phyloP scores from a whole-genome alignment of 1,140 invertebrate genomes.

The Helicoverpa armigera region DNA sequence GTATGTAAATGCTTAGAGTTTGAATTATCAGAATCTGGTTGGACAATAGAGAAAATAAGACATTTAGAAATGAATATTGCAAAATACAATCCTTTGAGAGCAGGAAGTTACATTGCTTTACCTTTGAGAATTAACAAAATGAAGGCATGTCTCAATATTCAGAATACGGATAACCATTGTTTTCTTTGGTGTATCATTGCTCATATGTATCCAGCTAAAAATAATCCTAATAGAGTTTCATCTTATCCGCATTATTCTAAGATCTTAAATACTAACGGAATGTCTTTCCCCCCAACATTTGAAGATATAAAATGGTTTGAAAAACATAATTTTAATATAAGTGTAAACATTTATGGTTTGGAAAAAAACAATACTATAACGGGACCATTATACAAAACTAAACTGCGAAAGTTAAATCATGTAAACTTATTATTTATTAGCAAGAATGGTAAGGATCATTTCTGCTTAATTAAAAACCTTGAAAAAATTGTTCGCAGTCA shows the following conservation, averaged over 20 bases:
- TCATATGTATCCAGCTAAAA: neutral
- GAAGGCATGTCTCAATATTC: neutral
- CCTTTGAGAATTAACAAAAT: neutral
- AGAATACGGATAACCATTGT: neutral
- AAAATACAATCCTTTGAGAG: constrained; percentile 2
- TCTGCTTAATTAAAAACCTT: constrained; percentile 8
- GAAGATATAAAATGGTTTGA: neutral
- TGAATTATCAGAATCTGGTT: neutral
- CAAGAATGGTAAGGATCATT: neutral
- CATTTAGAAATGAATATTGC: neutral
- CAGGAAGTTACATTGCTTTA: neutral
- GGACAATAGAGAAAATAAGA: neutral
- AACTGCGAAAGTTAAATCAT: neutral
- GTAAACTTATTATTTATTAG: neutral
- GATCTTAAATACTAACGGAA: neutral
- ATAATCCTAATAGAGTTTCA: neutral
- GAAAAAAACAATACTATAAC: neutral
- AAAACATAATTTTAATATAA: neutral
- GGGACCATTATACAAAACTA: neutral
- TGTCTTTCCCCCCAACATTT: neutral
- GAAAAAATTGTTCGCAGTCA: neutral
- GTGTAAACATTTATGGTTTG: neutral
- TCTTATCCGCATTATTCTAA: neutral
- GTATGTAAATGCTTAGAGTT: constrained; percentile 1
- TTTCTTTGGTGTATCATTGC: neutral